Evolutionary conservation across 2,113 vertebrate species (phyloP).

Genomic region (Ranitomeya imitator): DNA sequence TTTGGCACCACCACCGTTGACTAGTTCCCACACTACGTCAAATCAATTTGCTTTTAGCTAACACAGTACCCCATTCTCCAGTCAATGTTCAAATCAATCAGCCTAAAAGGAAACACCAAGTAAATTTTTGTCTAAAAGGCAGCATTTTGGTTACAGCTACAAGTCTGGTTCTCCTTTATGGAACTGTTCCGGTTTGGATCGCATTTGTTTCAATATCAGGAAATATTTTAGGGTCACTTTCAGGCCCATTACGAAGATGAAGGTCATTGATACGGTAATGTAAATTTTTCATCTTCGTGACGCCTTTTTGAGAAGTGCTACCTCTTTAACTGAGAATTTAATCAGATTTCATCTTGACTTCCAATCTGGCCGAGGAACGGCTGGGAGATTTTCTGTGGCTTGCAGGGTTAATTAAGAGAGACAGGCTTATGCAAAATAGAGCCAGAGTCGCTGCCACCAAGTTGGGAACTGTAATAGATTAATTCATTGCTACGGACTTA

Average conservation of each 20-base stretch:
- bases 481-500: slow-evolving; percentile 64
- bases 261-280: neutral
- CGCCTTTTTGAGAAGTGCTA: neutral
- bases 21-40: too few species aligned
- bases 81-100: too few species aligned
- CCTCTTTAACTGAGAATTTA: slow-evolving; percentile 53
- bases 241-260: neutral
- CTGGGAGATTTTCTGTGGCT: slow-evolving; percentile 43
- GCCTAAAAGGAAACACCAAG: too few species aligned
- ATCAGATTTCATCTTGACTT: slow-evolving; percentile 51
- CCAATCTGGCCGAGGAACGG: neutral
- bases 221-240: neutral
- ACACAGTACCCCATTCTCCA: too few species aligned
- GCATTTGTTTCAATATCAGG: neutral
- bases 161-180: neutral
- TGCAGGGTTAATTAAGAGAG: slow-evolving; percentile 59
- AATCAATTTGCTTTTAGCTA: too few species aligned
- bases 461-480: slow-evolving; percentile 64
- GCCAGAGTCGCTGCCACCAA: slow-evolving; percentile 60
- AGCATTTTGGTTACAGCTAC: neutral
- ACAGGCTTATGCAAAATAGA: slow-evolving; percentile 53
- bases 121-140: neutral
- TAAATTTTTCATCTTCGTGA: slow-evolving; percentile 8
- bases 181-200: neutral
- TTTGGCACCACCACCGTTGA: too few species aligned